A percentile compares a stretch with the other conserved stretches of the same genome.
Conservation (phyloP, 2,113 vertebrate species). For the Plotosus lineatus region DNA sequence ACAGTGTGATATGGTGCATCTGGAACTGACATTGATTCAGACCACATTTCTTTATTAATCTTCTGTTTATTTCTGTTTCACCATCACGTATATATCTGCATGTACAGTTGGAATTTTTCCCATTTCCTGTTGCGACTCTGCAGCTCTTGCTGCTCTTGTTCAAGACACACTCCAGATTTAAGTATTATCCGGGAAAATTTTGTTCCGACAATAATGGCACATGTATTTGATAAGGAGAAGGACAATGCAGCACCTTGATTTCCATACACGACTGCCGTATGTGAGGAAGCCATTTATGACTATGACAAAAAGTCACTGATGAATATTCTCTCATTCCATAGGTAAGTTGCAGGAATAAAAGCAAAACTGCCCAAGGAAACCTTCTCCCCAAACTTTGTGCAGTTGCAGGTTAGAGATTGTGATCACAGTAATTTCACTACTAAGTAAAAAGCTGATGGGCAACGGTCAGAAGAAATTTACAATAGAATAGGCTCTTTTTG, state of each 20-base stretch:
- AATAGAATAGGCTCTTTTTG: conserved; percentile 30
- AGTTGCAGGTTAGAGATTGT: conserved; percentile 62
- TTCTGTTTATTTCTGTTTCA: not conserved
- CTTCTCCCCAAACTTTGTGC: conserved; percentile 15
- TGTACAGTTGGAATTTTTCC: conserved; percentile 32
- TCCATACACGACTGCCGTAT: not conserved
- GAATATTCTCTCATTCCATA: not conserved
- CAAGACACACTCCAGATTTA: not conserved
- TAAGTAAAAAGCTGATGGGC: conserved; percentile 71
- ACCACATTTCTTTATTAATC: conserved; percentile 44
- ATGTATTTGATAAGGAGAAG: not conserved
- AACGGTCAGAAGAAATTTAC: conserved; percentile 37
- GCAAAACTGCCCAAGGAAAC: not conserved
- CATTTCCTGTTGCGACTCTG: conserved; percentile 15
- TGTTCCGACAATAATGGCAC: not conserved
- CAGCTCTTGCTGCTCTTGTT: not conserved
- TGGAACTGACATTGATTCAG: conserved; percentile 52
- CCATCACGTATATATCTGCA: conserved; percentile 38
- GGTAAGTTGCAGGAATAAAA: too few species aligned
- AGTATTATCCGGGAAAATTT: not conserved
- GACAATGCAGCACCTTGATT: not conserved
- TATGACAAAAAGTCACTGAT: not conserved
- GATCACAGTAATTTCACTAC: conserved; percentile 65
- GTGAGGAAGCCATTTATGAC: not conserved
- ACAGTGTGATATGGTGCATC: conserved; percentile 45